Base-by-base conservation (phyloP, 2,888 invertebrate genomes). In the Lingula anatina region DNA sequence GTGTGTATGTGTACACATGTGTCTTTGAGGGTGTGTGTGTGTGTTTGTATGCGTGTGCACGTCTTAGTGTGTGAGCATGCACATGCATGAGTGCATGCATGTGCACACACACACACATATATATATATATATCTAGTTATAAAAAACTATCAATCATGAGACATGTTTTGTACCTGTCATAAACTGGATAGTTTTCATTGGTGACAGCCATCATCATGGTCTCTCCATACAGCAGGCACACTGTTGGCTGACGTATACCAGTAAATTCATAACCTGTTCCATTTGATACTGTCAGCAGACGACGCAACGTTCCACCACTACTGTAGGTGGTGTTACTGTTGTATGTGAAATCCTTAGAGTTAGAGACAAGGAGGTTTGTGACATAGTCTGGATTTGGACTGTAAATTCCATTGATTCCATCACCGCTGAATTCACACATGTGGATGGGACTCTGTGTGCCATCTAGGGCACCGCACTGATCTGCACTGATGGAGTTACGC, bases 141-240 rank as follows among this genome's bases (percentile, higher is more conserved):
- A n/a, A n/a, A n/a, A n/a, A n/a, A n/a, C n/a, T n/a, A n/a, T n/a
- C n/a, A n/a, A n/a, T n/a, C n/a, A n/a, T n/a, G n/a, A n/a, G n/a
- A n/a, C n/a, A n/a, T n/a, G n/a, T n/a, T n/a, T n/a, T n/a, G n/a
- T 51, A 73, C 73, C 58, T 64, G 60, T 74, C 74, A 54, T 74
- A 74, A 12, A 73, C 57, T 4, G 74, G 74, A 44, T 74, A 74
- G 51, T 65, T 52, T 12, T 57, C 60, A 26, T 62, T 68, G 46
- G 55, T 59, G 20, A 74, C 69, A 20, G 56, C 60, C 57, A 66
- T 73, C 48, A 71, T 49, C 65, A 73, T 68, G 31, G 64, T 55
- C 39, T 68, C 62, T n/a, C 66, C 71, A 53, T 65, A 61, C 44
- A 59, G 53, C 46, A 73, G 57, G 53, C 73, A 74, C 1, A 60